A percentile compares a stretch with the other conserved stretches of the same genome.
These are phyloP conservation scores for Sminthurinus signatus DNA, from an alignment of 1,140 invertebrate genomes.

Conservation along the genomic window DNA sequence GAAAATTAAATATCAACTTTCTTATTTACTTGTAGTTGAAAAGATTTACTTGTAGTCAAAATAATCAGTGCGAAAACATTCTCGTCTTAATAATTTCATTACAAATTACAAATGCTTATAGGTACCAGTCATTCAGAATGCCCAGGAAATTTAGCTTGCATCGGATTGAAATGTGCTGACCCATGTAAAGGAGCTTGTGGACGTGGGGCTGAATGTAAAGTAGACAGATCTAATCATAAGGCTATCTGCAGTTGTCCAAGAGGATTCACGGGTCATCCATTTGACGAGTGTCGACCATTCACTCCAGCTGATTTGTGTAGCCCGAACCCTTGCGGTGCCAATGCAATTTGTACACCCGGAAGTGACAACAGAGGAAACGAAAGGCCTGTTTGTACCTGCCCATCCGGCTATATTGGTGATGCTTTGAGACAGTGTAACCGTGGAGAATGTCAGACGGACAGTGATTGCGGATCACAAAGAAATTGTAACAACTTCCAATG, in stretches of 20 bases:
- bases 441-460: slow-evolving; percentile 67
- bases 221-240: slow-evolving; percentile 53
- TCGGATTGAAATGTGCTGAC: slow-evolving; percentile 67
- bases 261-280: slow-evolving; percentile 80
- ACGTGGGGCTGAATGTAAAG: slow-evolving; percentile 65
- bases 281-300: slow-evolving; percentile 63
- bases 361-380: slow-evolving; percentile 65
- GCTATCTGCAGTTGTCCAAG: slow-evolving; percentile 65
- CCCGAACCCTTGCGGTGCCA: slow-evolving; percentile 74
- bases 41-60: too few relatives aligned
- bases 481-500: slow-evolving; percentile 60
- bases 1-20: too few relatives aligned
- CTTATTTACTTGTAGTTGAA: too few relatives aligned
- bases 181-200: slow-evolving; percentile 53
- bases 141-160: too few relatives aligned
- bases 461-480: slow-evolving; percentile 61
- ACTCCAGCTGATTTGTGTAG: slow-evolving; percentile 66
- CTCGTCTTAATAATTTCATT: too few relatives aligned
- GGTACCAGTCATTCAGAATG: too few relatives aligned
- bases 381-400: slow-evolving; percentile 54
- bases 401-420: slow-evolving; percentile 63
- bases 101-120: too few relatives aligned
- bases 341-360: slow-evolving; percentile 73
- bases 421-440: slow-evolving; percentile 51
- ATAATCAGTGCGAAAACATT: too few relatives aligned